These are phyloP conservation scores for Calypte anna DNA, from an alignment of 2,113 vertebrate genomes.

Conservation along the genomic window DNA sequence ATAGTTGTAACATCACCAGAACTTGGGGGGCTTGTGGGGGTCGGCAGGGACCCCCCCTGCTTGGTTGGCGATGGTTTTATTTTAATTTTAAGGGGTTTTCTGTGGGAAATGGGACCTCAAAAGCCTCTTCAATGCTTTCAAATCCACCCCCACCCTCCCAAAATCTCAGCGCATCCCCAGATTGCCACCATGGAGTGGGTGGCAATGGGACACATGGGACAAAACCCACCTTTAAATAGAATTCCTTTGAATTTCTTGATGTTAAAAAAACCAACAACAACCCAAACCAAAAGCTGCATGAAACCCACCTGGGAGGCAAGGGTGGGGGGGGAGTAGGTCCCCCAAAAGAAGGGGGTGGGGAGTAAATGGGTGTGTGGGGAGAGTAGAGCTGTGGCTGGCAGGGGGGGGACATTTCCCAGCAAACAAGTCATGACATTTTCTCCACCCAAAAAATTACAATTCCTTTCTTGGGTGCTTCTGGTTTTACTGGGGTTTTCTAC, in stretches of 20 bases:
- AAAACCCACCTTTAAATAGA: background rate
- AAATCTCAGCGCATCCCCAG: background rate
- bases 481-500: background rate
- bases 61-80: background rate
- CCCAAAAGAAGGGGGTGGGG: background rate
- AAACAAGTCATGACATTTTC: background rate
- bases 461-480: background rate
- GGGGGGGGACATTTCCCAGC: background rate
- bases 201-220: accelerated
- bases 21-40: background rate
- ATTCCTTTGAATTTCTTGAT: background rate
- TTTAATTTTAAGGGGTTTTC: background rate
- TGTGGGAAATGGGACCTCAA: background rate
- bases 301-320: accelerated
- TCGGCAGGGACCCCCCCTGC: background rate
- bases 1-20: background rate
- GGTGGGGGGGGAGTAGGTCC: background rate
- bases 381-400: background rate
- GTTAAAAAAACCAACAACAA: background rate
- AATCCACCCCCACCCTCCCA: background rate
- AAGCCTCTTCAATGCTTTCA: background rate
- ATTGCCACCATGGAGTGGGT: background rate
- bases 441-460: background rate
- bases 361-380: background rate
- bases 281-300: accelerated